Conservation (phyloP, 1,140 invertebrate species). For the Daktulosphaira vitifoliae region DNA sequence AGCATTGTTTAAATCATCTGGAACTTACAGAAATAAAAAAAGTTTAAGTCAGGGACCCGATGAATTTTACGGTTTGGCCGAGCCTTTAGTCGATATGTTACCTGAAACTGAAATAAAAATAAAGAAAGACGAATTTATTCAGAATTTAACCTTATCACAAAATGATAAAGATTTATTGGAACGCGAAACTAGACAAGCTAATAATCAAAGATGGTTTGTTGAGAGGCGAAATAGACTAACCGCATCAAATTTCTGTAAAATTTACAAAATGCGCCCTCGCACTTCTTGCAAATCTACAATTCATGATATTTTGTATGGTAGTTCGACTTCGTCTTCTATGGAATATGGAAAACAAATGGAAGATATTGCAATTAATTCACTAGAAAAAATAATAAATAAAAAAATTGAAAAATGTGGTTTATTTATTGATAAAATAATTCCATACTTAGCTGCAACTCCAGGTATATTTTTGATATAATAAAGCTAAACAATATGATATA, state of each 20-base stretch:
- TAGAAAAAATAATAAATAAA: background rate
- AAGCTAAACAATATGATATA: background rate
- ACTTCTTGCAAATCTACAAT: background rate
- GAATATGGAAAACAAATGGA: background rate
- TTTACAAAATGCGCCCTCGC: background rate
- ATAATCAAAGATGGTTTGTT: background rate
- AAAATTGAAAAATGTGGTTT: background rate
- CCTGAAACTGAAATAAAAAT: background rate
- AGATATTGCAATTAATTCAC: too few relatives aligned
- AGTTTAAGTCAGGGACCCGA: background rate
- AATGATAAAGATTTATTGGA: background rate
- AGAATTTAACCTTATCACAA: background rate
- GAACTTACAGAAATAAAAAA: background rate
- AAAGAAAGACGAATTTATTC: background rate
- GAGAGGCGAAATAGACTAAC: background rate
- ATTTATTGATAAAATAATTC: background rate
- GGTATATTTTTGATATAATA: background rate
- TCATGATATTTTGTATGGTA: background rate
- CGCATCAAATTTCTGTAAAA: background rate
- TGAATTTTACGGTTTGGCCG: background rate
- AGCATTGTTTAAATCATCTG: background rate
- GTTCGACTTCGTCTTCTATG: background rate
- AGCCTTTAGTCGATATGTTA: background rate
- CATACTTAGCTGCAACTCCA: background rate
- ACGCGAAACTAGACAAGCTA: background rate